Conservation (phyloP, 2,888 invertebrate species). For the Lepetodrilus schrolli region DNA sequence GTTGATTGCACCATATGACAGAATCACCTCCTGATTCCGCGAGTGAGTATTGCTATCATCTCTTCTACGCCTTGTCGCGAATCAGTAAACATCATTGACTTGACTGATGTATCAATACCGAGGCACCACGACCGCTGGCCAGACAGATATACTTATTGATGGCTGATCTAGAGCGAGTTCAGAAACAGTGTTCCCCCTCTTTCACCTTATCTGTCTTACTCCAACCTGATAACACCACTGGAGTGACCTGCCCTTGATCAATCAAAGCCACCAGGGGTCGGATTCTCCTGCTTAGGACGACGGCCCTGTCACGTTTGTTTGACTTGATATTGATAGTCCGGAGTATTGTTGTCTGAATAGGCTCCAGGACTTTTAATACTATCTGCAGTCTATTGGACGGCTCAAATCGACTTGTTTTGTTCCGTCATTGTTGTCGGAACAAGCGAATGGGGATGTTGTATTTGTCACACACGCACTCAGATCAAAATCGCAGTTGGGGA, state of each 20-base stretch:
- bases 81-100: too few relatives aligned
- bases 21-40: too few relatives aligned
- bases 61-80: too few relatives aligned
- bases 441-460: conserved; percentile 4
- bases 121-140: not conserved
- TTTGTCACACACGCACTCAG: conserved; percentile 19
- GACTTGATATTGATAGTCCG: conserved; percentile 16
- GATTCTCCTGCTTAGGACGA: not conserved
- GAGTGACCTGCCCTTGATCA: too few relatives aligned
- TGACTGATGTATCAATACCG: not conserved
- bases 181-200: not conserved
- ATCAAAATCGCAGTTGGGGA: conserved; percentile 1
- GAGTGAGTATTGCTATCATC: too few relatives aligned
- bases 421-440: conserved; percentile 11
- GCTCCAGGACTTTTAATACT: too few relatives aligned
- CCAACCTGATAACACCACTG: too few relatives aligned
- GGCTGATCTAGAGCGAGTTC: too few relatives aligned
- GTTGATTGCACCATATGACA: not conserved
- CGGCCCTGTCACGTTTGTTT: conserved; percentile 15
- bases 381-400: too few relatives aligned
- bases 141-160: too few relatives aligned
- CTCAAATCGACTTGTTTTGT: conserved; percentile 4
- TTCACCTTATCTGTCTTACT: too few relatives aligned
- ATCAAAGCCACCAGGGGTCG: not conserved
- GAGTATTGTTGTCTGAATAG: not conserved